phyloP scores from a whole-genome alignment of 2,113 vertebrate genomes.

The Cariama cristata region DNA sequence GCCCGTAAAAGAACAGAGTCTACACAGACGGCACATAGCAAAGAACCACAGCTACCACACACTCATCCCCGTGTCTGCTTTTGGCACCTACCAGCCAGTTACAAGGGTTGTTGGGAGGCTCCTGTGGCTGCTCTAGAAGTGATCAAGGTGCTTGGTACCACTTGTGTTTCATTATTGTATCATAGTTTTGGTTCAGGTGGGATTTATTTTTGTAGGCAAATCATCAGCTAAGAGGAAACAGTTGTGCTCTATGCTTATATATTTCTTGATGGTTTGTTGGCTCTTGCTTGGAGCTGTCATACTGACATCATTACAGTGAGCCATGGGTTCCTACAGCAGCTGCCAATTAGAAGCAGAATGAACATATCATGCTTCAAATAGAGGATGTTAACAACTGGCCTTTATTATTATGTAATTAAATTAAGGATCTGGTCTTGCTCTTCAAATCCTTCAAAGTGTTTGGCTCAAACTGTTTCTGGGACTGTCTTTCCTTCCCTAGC shows the following conservation, averaged over 20 bases:
- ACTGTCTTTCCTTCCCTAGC: neutral
- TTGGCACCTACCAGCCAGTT: neutral
- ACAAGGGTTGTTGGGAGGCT: neutral
- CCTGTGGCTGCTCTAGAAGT: neutral
- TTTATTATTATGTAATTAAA: slow-evolving; percentile 43
- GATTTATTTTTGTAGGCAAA: slow-evolving; percentile 19
- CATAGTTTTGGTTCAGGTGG: neutral
- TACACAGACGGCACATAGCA: rapidly evolving
- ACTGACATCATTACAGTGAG: slow-evolving; percentile 20
- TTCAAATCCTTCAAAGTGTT: slow-evolving; percentile 14
- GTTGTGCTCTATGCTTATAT: neutral
- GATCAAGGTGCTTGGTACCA: neutral
- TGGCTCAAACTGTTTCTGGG: neutral
- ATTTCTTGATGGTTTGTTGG: neutral
- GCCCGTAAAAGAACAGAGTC: neutral
- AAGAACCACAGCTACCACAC: neutral
- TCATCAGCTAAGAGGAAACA: slow-evolving; percentile 18
- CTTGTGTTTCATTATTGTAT: neutral
- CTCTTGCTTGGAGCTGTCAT: neutral
- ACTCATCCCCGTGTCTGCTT: neutral
- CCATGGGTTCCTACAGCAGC: neutral
- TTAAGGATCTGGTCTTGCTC: slow-evolving; percentile 37
- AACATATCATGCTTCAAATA: slow-evolving; percentile 10
- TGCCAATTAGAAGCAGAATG: slow-evolving; percentile 26
- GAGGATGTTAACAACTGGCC: slow-evolving; percentile 32